Conservation (phyloP, 2,888 invertebrate genomes). For the Tetheella fluctuosa region DNA sequence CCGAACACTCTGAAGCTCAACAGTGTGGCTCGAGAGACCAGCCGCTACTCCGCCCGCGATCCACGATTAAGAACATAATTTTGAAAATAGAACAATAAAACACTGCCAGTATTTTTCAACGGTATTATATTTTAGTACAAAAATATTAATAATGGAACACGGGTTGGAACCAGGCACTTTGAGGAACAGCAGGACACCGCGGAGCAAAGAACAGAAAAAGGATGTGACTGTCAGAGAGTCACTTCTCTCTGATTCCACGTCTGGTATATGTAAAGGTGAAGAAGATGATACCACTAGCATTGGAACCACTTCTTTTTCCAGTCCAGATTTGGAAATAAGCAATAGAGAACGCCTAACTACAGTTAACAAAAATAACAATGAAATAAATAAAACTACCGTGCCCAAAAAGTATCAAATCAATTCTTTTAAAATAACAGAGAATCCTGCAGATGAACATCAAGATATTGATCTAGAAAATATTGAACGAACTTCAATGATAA, state of each 20-base stretch:
- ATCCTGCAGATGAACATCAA: slow-evolving; percentile 43
- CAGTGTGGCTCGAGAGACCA: slow-evolving; percentile 79
- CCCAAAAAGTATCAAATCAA: slow-evolving; percentile 34
- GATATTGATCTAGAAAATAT: slow-evolving; percentile 37
- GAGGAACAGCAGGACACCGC: slow-evolving; percentile 64
- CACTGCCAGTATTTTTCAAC: slow-evolving; percentile 70
- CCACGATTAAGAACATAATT: slow-evolving; percentile 84
- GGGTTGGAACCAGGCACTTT: slow-evolving; percentile 59
- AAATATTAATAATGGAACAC: slow-evolving; percentile 57
- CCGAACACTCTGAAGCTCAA: slow-evolving; percentile 78
- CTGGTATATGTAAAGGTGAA: slow-evolving; percentile 79
- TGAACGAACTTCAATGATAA: slow-evolving; percentile 32
- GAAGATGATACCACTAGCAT: slow-evolving; percentile 63
- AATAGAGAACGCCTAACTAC: slow-evolving; percentile 46
- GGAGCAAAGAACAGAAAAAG: slow-evolving; percentile 43
- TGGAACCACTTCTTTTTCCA: slow-evolving; percentile 65
- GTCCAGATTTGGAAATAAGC: slow-evolving; percentile 67
- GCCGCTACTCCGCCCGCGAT: slow-evolving; percentile 81
- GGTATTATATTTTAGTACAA: slow-evolving; percentile 56
- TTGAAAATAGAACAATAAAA: slow-evolving; percentile 34
- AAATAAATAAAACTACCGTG: not conserved
- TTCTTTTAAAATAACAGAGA: slow-evolving; percentile 47
- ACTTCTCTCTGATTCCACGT: slow-evolving; percentile 75
- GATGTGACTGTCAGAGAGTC: slow-evolving; percentile 64
- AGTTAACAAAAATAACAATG: slow-evolving; percentile 33